Evolutionary conservation across 2,888 invertebrate species (phyloP).

Genomic region (Tinea trinotella): DNA sequence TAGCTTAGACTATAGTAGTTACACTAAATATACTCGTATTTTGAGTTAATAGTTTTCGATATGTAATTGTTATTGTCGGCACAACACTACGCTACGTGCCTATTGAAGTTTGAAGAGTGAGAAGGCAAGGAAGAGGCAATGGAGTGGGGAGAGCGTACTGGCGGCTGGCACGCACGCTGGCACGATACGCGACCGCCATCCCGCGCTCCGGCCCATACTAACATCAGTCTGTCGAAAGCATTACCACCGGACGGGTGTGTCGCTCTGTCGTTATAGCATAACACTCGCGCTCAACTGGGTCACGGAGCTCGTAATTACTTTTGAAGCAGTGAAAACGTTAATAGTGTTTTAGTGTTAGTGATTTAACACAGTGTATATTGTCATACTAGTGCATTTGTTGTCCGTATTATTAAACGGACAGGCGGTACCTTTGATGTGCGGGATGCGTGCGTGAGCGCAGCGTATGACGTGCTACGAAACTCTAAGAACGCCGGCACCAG

Average conservation of each 20-base stretch:
- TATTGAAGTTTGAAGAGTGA: constrained; percentile 12
- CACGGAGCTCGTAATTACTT: constrained; percentile 48
- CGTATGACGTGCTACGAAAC: constrained; percentile 74
- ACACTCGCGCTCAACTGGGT: constrained; percentile 64
- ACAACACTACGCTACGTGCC: constrained; percentile 9
- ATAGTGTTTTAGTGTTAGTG: constrained; percentile 20
- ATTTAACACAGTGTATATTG: constrained; percentile 36
- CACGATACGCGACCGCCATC: constrained; percentile 16
- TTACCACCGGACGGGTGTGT: constrained; percentile 44
- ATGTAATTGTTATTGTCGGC: constrained; percentile 7
- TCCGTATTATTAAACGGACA: constrained; percentile 23
- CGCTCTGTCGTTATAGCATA: constrained; percentile 32
- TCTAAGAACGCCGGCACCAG: constrained; percentile 69
- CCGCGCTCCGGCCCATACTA: constrained; percentile 5
- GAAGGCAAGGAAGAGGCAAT: constrained; percentile 15
- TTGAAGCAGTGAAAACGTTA: constrained; percentile 34
- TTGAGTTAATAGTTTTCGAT: too few relatives aligned
- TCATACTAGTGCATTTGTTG: constrained; percentile 39
- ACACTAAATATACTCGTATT: too few relatives aligned
- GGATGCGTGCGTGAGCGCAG: constrained; percentile 73
- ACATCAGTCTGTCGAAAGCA: constrained; percentile 55
- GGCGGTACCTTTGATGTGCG: constrained; percentile 67
- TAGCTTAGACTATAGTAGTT: too few relatives aligned
- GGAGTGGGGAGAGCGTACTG: constrained; percentile 19
- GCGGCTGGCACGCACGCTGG: constrained; percentile 7